Conservation (phyloP, 2,888 invertebrate genomes). For the Orthosia gothica region DNA sequence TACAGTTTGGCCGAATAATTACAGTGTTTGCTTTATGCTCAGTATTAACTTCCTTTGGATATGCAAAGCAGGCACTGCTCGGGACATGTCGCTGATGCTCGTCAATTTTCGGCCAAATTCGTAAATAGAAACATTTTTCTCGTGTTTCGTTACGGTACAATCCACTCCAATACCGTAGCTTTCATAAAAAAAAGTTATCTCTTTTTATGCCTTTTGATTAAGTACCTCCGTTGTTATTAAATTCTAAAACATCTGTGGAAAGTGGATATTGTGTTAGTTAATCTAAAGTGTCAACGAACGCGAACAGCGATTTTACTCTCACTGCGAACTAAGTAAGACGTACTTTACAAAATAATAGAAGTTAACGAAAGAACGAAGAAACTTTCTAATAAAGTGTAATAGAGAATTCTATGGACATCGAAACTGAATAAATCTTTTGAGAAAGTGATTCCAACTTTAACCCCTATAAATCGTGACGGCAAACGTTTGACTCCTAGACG, state of each 20-base stretch:
- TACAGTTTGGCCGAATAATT: conserved; percentile 49
- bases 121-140: not conserved
- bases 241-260: conserved; percentile 39
- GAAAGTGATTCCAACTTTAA: conserved; percentile 62
- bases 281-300: conserved; percentile 50
- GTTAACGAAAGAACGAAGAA: conserved; percentile 45
- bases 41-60: conserved; percentile 32
- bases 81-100: conserved; percentile 19
- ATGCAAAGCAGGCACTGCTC: conserved; percentile 33
- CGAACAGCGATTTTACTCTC: conserved; percentile 38
- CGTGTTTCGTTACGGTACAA: not conserved
- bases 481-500: conserved; percentile 65
- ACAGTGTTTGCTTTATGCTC: conserved; percentile 43
- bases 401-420: conserved; percentile 60
- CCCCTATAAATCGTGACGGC: conserved; percentile 64
- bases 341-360: conserved; percentile 52
- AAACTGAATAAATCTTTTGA: conserved; percentile 62
- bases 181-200: conserved; percentile 11
- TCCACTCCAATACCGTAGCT: not conserved
- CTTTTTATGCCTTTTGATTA: conserved; percentile 23
- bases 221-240: conserved; percentile 22
- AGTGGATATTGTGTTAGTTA: conserved; percentile 41
- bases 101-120: conserved; percentile 27
- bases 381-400: conserved; percentile 59
- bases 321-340: conserved; percentile 42